Conservation (phyloP, 2,797 vertebrate species). For the Capromys pilorides region DNA sequence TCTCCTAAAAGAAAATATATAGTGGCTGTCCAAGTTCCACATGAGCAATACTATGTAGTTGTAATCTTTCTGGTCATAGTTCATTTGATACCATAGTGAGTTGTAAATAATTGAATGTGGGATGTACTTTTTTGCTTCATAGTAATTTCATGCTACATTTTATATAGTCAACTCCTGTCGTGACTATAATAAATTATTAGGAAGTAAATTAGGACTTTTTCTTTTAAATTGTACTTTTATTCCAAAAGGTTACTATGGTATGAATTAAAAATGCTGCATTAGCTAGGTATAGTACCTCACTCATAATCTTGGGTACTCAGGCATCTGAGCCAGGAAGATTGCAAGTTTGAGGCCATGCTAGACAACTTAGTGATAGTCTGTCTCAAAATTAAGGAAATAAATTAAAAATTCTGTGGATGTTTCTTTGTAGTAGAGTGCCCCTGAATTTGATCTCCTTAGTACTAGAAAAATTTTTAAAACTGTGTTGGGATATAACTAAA, state of each 20-base stretch:
- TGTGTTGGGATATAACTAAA: neutral
- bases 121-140: slow-evolving; percentile 38
- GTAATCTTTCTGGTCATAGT: slow-evolving; percentile 27
- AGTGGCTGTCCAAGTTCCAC: neutral
- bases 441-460: neutral
- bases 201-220: slow-evolving; percentile 19
- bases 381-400: neutral
- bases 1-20: slow-evolving; percentile 53
- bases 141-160: slow-evolving; percentile 46
- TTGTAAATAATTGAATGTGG: slow-evolving; percentile 49
- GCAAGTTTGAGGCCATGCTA: neutral
- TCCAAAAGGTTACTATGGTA: slow-evolving; percentile 37
- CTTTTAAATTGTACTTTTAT: slow-evolving; percentile 43
- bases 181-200: slow-evolving; percentile 31
- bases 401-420: neutral
- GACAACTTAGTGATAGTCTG: neutral
- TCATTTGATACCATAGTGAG: slow-evolving; percentile 54
- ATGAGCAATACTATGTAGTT: slow-evolving; percentile 25
- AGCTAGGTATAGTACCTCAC: neutral
- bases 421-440: neutral
- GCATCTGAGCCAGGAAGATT: neutral
- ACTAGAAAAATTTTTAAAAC: neutral
- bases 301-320: neutral
- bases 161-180: neutral
- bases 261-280: slow-evolving; percentile 60